Evolutionary conservation across 1,140 invertebrate genomes (phyloP).

Genomic region (Heliothis subflexa): DNA sequence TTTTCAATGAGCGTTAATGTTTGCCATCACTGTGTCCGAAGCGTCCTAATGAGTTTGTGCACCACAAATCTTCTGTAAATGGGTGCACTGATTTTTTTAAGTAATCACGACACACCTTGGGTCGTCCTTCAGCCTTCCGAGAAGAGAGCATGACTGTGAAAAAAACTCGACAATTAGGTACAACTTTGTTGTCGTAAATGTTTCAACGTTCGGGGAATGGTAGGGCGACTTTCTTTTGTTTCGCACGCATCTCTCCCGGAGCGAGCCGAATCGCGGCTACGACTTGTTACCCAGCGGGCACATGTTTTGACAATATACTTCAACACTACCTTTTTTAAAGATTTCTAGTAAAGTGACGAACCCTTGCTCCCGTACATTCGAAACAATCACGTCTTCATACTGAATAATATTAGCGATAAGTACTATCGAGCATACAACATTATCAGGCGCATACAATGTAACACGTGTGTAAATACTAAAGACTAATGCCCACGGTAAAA

Average conservation of each 20-base stretch:
- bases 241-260: slow-evolving; percentile 49
- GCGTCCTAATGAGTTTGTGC: slow-evolving; percentile 66
- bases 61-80: slow-evolving; percentile 62
- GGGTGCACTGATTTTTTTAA: slow-evolving; percentile 61
- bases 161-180: slow-evolving; percentile 70
- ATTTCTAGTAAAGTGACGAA: background rate
- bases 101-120: slow-evolving; percentile 64
- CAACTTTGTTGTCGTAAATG: slow-evolving; percentile 71
- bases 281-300: slow-evolving; percentile 65
- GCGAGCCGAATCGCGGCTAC: slow-evolving; percentile 69
- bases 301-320: slow-evolving; percentile 71
- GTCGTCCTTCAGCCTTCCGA: slow-evolving; percentile 75
- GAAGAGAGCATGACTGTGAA: slow-evolving; percentile 70
- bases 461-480: slow-evolving; percentile 74
- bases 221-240: slow-evolving; percentile 77
- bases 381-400: slow-evolving; percentile 45
- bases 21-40: slow-evolving; percentile 55
- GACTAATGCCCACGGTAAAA: slow-evolving; percentile 81
- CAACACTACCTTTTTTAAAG: slow-evolving; percentile 51
- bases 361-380: background rate
- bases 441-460: slow-evolving; percentile 69
- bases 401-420: slow-evolving; percentile 47
- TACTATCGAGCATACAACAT: slow-evolving; percentile 46
- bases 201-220: slow-evolving; percentile 65
- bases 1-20: slow-evolving; percentile 62